Evolutionary conservation across 2,888 invertebrate species (phyloP).

Genomic region (Clistopyga incitator): DNA sequence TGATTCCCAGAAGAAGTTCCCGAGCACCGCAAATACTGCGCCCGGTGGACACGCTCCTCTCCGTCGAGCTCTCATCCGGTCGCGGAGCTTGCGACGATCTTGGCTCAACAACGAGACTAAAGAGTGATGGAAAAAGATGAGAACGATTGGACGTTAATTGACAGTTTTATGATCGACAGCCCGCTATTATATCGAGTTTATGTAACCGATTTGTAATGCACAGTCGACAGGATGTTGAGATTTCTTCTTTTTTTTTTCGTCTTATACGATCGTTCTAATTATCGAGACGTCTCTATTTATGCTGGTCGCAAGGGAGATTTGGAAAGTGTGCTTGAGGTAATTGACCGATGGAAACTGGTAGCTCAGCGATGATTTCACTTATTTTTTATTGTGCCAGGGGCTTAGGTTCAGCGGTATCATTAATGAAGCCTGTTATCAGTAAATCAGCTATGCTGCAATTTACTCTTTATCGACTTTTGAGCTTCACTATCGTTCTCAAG

Average conservation of each 20-base stretch:
- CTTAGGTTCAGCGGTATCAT: no score
- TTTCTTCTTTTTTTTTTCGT: no score
- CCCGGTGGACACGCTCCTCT: conserved; percentile 3
- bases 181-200: conserved; percentile 15
- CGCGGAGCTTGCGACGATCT: conserved; percentile 18
- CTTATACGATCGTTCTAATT: neutral
- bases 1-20: conserved; percentile 58
- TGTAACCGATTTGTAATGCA: neutral
- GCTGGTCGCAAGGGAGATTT: no score
- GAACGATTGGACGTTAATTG: conserved; percentile 33
- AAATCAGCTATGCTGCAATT: no score
- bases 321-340: no score
- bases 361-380: no score
- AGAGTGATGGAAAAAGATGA: conserved; percentile 16
- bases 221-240: neutral
- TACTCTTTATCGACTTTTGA: no score
- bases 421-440: no score
- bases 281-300: neutral
- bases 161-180: conserved; percentile 54
- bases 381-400: no score
- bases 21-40: conserved; percentile 47
- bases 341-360: no score
- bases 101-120: conserved; percentile 38
- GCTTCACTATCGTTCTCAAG: no score
- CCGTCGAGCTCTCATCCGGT: conserved; percentile 25